A percentile compares a stretch with the other conserved stretches of the same genome.
Evolutionary conservation across 2,113 vertebrate genomes (phyloP).

Genomic region (Raja brachyura): DNA sequence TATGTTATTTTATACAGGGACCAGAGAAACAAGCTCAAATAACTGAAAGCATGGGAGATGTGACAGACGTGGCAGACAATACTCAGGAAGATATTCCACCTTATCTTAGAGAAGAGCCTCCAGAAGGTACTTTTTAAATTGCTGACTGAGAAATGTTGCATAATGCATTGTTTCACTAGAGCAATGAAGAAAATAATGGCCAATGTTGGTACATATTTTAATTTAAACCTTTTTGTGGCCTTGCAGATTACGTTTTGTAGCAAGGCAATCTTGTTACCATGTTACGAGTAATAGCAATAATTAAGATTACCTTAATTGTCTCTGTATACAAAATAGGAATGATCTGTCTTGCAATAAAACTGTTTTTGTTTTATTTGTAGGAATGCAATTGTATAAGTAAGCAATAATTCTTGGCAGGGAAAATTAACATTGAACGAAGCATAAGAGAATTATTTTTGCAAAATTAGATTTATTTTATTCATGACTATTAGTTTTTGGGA

Average conservation of each 20-base stretch:
- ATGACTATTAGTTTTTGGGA: neutral
- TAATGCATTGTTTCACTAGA: neutral
- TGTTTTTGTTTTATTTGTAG: neutral
- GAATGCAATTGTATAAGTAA: neutral
- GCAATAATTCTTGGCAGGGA: neutral
- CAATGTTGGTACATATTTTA: neutral
- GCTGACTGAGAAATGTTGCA: neutral
- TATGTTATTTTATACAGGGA: constrained; percentile 28
- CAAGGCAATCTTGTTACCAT: neutral
- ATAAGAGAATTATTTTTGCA: neutral
- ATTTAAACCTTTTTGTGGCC: neutral
- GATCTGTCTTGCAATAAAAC: neutral
- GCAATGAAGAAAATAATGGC: neutral
- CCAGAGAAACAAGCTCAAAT: constrained; percentile 9
- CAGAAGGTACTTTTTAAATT: constrained; percentile 26
- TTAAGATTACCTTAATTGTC: neutral
- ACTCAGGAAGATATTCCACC: constrained; percentile 7
- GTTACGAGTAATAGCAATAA: neutral
- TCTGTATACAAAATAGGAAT: too few species aligned
- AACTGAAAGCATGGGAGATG: constrained; percentile 1
- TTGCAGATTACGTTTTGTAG: too few species aligned
- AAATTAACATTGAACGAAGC: neutral
- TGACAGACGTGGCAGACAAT: neutral
- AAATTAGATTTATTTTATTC: neutral
- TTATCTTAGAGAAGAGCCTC: constrained; percentile 32